These are phyloP conservation scores for Cylloceria caligata DNA, from an alignment of 2,888 invertebrate genomes.

Conservation along the genomic window DNA sequence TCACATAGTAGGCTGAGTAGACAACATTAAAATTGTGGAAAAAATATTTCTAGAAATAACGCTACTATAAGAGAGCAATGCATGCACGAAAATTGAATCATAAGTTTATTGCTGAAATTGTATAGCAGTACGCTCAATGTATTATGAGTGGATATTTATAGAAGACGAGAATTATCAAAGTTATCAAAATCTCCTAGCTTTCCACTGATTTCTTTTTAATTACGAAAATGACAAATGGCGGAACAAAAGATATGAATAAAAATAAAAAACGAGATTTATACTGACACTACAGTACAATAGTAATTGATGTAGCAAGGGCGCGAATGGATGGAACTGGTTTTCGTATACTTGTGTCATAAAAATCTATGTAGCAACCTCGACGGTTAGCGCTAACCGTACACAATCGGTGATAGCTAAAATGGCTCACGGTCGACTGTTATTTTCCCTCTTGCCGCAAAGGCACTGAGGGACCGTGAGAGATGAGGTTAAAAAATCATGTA, in stretches of 20 bases:
- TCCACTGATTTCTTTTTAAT: conserved; percentile 59
- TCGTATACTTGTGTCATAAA: conserved; percentile 76
- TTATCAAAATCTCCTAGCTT: conserved; percentile 58
- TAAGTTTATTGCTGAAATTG: no score
- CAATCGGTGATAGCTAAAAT: conserved; percentile 61
- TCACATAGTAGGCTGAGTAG: no score
- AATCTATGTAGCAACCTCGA: conserved; percentile 71
- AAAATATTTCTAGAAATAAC: no score
- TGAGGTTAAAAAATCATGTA: conserved; percentile 75
- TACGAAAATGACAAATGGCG: conserved; percentile 51
- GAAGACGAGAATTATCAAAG: conserved; percentile 50
- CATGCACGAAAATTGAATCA: not conserved
- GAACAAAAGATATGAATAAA: conserved; percentile 51
- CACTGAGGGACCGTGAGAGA: conserved; percentile 16
- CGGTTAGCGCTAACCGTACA: conserved; percentile 39
- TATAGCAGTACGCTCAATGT: no score
- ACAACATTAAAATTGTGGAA: no score
- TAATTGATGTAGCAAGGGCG: conserved; percentile 61
- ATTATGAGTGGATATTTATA: no score
- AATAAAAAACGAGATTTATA: conserved; percentile 66
- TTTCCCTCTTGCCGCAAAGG: conserved; percentile 57
- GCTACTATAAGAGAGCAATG: no score
- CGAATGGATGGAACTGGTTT: conserved; percentile 77
- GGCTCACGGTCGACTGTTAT: conserved; percentile 57
- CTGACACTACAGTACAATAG: conserved; percentile 53